phyloP scores from a whole-genome alignment of 2,888 invertebrate genomes.

The Patella ulyssiponensis region DNA sequence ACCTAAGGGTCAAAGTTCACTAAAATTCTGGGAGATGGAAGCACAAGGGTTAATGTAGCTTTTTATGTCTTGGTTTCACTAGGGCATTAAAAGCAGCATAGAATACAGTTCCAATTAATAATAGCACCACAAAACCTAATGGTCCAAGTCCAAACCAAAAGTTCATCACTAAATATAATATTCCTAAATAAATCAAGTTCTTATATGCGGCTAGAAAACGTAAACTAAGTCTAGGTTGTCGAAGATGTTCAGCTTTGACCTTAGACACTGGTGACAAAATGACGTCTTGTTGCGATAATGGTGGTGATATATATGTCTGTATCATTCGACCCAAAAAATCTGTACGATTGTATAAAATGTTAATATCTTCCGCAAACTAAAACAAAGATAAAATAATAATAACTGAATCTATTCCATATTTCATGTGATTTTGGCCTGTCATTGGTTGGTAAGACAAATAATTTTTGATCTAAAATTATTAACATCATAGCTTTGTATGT shows the following conservation, averaged over 20 bases:
- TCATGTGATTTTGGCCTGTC: too few species aligned
- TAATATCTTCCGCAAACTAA: conserved; percentile 81
- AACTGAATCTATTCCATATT: too few species aligned
- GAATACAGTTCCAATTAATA: conserved; percentile 40
- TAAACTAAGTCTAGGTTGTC: conserved; percentile 60
- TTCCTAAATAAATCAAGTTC: conserved; percentile 75
- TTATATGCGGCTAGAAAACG: conserved; percentile 80
- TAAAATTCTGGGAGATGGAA: too few species aligned
- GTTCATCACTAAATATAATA: conserved; percentile 71
- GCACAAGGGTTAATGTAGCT: too few species aligned
- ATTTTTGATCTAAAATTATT: too few species aligned
- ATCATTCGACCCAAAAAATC: conserved; percentile 58
- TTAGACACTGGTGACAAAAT: conserved; percentile 49
- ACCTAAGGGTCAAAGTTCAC: conserved; percentile 50
- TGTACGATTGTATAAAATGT: conserved; percentile 75
- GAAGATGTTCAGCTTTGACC: conserved; percentile 33
- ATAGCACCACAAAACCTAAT: conserved; percentile 48
- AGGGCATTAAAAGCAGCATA: conserved; percentile 51
- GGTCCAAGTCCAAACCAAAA: conserved; percentile 52
- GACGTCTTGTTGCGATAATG: conserved; percentile 71
- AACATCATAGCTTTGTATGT: too few species aligned
- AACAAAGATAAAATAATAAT: conserved; percentile 63
- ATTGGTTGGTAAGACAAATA: too few species aligned
- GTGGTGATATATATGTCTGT: conserved; percentile 55
- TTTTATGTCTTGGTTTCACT: conserved; percentile 6